These are phyloP conservation scores for Pemphigus obesinymphae DNA, from an alignment of 1,140 invertebrate species.

Conservation along the genomic window DNA sequence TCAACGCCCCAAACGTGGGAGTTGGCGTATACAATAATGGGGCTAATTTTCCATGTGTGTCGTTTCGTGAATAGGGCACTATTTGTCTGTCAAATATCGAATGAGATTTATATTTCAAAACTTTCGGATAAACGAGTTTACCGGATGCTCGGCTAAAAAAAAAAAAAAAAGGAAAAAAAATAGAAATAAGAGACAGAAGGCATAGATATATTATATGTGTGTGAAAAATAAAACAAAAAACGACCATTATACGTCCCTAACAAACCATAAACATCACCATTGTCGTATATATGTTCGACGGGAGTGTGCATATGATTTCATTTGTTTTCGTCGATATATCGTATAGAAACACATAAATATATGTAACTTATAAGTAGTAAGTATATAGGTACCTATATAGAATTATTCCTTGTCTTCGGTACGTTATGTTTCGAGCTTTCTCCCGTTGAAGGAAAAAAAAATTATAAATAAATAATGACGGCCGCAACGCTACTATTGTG, in stretches of 20 bases:
- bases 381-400: not conserved
- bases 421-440: not conserved
- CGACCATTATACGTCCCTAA: constrained; percentile 8
- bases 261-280: constrained; percentile 28
- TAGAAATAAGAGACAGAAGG: not conserved
- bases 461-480: not conserved
- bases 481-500: constrained; percentile 7
- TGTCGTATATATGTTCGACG: too few species aligned
- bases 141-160: not conserved
- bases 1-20: constrained; percentile 26
- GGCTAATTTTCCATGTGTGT: constrained; percentile 12
- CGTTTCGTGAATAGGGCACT: not conserved
- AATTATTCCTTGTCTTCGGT: not conserved
- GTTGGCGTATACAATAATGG: constrained; percentile 21
- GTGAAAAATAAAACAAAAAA: constrained; percentile 2
- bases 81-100: constrained; percentile 13
- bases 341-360: not conserved
- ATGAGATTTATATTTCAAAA: not conserved
- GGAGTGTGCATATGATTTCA: constrained; percentile 9
- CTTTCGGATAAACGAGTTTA: constrained; percentile 12
- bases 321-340: constrained; percentile 20
- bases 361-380: too few species aligned
- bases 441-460: not conserved
- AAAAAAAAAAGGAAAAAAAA: not conserved
- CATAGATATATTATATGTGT: not conserved